phyloP scores from a whole-genome alignment of 64 coral and sea anemone genomes.

The Catalaphyllia jardinei region DNA sequence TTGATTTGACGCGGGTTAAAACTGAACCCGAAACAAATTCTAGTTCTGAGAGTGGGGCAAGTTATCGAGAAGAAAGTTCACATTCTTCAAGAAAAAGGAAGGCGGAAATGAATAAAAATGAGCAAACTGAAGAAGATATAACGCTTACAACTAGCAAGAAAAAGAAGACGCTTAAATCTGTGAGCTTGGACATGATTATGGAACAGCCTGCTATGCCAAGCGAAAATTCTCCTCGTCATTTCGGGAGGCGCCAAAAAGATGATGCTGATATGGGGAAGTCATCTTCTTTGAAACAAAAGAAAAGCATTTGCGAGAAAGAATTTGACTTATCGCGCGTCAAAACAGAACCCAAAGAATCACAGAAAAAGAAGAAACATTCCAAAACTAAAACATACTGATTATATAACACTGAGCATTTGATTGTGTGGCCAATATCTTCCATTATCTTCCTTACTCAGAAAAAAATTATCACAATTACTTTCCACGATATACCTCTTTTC shows the following conservation, averaged over 20 bases:
- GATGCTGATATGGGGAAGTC: no score
- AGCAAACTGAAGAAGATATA: no score
- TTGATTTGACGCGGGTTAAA: conserved; percentile 4
- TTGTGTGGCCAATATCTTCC: no score
- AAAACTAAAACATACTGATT: no score
- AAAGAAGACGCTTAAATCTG: not conserved
- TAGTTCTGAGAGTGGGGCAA: not conserved
- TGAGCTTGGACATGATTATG: not conserved
- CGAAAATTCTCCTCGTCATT: no score
- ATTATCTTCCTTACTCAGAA: no score
- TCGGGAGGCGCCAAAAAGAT: no score
- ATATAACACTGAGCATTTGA: no score
- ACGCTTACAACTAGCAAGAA: not conserved
- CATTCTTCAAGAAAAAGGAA: not conserved
- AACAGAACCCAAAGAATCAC: not conserved
- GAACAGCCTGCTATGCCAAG: not conserved
- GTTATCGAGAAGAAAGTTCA: not conserved
- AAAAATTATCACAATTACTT: no score
- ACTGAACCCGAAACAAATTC: not conserved
- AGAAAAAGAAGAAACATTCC: not conserved
- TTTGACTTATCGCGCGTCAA: not conserved
- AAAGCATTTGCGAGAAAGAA: not conserved
- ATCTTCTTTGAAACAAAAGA: not conserved
- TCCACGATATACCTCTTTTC: no score
- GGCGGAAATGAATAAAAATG: not conserved